A percentile compares a stretch with the other conserved stretches of the same genome.
phyloP scores from a whole-genome alignment of 2,113 vertebrate genomes.

The Mirza zaza region DNA sequence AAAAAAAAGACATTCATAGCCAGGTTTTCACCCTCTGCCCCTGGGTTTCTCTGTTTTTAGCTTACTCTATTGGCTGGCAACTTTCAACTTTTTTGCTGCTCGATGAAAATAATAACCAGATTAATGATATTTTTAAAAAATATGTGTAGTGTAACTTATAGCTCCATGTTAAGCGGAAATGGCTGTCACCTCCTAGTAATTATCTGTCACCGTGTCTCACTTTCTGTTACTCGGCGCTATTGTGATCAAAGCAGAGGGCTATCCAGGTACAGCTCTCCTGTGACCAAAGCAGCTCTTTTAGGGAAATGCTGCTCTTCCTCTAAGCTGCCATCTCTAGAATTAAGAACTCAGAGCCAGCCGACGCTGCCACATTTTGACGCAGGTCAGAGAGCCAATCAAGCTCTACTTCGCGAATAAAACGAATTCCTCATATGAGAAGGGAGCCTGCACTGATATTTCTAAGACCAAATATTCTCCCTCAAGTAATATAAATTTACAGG shows the following conservation, averaged over 20 bases:
- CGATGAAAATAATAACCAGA: not conserved
- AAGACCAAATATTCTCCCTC: slow-evolving; percentile 63
- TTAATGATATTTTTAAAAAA: not conserved
- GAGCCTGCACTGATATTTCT: slow-evolving; percentile 63
- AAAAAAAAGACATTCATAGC: not conserved
- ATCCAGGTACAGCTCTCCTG: too few species aligned
- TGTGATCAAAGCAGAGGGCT: not conserved
- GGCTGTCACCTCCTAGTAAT: not conserved
- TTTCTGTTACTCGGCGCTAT: not conserved
- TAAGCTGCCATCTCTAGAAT: slow-evolving; percentile 31
- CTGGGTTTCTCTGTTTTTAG: not conserved
- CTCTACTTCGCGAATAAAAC: slow-evolving; percentile 58
- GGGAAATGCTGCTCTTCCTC: not conserved
- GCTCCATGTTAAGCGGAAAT: not conserved
- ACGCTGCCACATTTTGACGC: not conserved
- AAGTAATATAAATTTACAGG: slow-evolving; percentile 73
- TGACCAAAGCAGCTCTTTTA: not conserved
- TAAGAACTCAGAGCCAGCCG: slow-evolving; percentile 28
- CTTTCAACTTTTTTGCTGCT: slow-evolving; percentile 30
- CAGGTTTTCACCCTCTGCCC: not conserved
- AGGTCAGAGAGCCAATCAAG: slow-evolving; percentile 60
- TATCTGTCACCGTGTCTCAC: not conserved
- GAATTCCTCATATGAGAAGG: slow-evolving; percentile 61
- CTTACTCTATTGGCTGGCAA: not conserved
- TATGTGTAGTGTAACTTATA: not conserved